phyloP scores from a whole-genome alignment of 2,797 vertebrate genomes.

The Nannoperca australis region DNA sequence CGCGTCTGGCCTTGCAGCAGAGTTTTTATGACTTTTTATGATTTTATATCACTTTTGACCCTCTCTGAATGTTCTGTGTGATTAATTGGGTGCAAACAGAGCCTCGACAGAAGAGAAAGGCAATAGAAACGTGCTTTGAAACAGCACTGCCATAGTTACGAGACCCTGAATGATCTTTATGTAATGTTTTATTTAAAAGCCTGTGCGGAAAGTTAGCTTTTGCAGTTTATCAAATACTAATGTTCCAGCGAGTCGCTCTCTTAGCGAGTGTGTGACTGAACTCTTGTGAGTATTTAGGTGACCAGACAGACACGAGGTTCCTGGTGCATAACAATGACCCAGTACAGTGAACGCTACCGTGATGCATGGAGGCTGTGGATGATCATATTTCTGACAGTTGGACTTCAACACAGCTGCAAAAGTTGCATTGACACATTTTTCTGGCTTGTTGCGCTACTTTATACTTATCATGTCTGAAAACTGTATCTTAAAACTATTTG shows the following conservation, averaged over 20 bases:
- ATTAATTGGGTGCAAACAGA: conserved; percentile 16
- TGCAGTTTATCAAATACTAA: neutral
- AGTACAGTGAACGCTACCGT: no score
- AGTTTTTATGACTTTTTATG: neutral
- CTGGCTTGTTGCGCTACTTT: neutral
- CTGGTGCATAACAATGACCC: no score
- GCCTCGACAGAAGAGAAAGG: no score
- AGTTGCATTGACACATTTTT: neutral
- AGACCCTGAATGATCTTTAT: neutral
- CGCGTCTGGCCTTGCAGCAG: neutral
- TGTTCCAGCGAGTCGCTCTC: no score
- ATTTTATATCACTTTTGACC: neutral
- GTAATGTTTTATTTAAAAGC: neutral
- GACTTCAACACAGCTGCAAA: neutral
- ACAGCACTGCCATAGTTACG: neutral
- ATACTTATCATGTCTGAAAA: neutral
- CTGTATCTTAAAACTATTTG: neutral
- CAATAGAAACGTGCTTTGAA: neutral
- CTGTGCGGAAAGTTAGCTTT: neutral
- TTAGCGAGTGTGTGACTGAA: neutral
- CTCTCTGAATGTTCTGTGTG: conserved; percentile 1
- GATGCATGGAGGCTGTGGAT: no score
- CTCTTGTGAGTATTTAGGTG: no score
- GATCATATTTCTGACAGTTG: no score
- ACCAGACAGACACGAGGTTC: no score